Percentiles rank a stretch among this genome's conserved stretches.
Evolutionary conservation across 2,113 vertebrate genomes (phyloP).

Genomic region (Pica pica): DNA sequence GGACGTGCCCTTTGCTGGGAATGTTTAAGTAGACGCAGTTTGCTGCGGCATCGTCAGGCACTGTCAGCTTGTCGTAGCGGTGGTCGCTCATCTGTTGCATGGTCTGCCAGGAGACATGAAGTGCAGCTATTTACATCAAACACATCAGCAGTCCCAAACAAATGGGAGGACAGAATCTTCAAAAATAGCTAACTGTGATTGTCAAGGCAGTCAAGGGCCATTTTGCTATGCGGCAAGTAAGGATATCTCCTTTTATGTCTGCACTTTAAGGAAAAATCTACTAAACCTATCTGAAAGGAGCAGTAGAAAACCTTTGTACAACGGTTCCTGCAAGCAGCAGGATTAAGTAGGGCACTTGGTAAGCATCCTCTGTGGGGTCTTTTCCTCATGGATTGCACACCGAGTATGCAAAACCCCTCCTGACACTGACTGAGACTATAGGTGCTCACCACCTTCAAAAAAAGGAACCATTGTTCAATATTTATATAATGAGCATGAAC

Average conservation of each 20-base stretch:
- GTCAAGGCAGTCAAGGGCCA: not conserved
- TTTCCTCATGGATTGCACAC: not conserved
- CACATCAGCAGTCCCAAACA: not conserved
- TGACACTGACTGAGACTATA: not conserved
- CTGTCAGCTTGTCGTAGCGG: constrained; percentile 92
- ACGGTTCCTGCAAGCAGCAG: not conserved
- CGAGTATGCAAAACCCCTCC: not conserved
- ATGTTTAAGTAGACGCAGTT: constrained; percentile 95
- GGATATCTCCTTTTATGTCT: not conserved
- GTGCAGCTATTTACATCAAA: not conserved
- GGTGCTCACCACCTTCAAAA: not conserved
- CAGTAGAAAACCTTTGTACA: not conserved
- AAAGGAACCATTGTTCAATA: not conserved
- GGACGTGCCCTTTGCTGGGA: constrained; percentile 87
- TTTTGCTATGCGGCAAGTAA: not conserved
- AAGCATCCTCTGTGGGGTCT: not conserved
- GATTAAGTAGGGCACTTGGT: not conserved
- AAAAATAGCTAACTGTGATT: not conserved
- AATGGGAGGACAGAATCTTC: not conserved
- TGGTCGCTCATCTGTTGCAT: constrained; percentile 99
- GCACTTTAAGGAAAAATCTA: not conserved
- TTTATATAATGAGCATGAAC: not conserved
- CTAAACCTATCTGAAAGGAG: not conserved
- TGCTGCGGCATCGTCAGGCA: constrained; percentile 88
- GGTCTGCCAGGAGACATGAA: constrained; percentile 73